Percentiles rank a stretch among this genome's conserved stretches.
Conservation (phyloP, 92 coral and sea anemone species). For the Porites lobata region DNA sequence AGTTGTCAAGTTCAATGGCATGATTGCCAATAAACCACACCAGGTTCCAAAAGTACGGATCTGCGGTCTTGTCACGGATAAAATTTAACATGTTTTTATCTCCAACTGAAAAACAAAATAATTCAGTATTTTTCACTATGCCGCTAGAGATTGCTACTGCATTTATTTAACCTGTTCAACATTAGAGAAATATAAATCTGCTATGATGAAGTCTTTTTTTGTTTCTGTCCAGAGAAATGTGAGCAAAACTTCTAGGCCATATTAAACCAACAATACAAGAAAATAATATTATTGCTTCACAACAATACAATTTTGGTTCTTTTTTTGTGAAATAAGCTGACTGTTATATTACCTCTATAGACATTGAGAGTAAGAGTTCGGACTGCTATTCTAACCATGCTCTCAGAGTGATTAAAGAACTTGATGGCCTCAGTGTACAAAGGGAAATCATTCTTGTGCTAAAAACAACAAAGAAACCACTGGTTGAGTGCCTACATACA, state of each 20-base stretch:
- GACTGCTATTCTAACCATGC: slow-evolving; percentile 98
- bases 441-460: slow-evolving; percentile 99
- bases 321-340: too few relatives aligned
- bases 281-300: too few relatives aligned
- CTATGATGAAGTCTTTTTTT: too few relatives aligned
- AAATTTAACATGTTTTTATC: slow-evolving; percentile 95
- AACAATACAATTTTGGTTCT: too few relatives aligned
- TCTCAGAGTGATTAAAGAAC: slow-evolving; percentile 96
- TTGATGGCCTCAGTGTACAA: slow-evolving; percentile 97
- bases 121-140: background rate
- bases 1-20: slow-evolving; percentile 93
- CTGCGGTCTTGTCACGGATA: slow-evolving; percentile 98
- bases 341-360: slow-evolving; percentile 76
- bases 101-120: slow-evolving; percentile 73
- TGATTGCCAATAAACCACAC: slow-evolving; percentile 99
- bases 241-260: too few relatives aligned
- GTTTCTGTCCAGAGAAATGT: too few relatives aligned
- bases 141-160: background rate
- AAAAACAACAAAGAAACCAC: background rate
- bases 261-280: too few relatives aligned
- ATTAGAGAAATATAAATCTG: too few relatives aligned
- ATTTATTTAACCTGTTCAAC: background rate
- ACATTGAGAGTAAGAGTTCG: slow-evolving; percentile 97
- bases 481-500: too few relatives aligned
- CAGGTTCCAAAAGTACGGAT: slow-evolving; percentile 96